Base-by-base conservation (phyloP, 2,888 invertebrate genomes). In the Chloroclystis v-ata region DNA sequence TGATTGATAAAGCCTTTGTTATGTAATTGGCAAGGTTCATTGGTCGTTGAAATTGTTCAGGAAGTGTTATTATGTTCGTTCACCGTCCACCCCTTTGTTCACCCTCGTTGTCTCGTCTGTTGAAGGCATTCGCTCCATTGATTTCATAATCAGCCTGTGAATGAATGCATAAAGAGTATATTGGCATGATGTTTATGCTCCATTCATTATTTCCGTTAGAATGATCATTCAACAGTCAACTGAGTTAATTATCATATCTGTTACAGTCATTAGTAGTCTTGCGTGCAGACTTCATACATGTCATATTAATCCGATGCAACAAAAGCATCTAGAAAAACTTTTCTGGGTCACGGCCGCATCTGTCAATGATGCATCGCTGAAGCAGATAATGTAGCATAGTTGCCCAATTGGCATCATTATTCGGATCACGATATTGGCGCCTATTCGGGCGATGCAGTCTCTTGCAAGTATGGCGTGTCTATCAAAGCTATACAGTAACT, bases 31-130 rank as follows among this genome's bases (percentile, higher is more conserved):
- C 60, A 47, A 52, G 61, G 63, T 69, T 73, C 65, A 73, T 55
- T 69, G 63, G 57, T 60, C 59, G 63, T 59, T 56, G 58, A 73
- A 64, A 71, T 16, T n/a, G 65, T 66, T 64, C 70, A 65, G 69
- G 69, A 76, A 78, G 72, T 78, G 80, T 75, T 79, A 70, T 75
- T 75, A 68, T 72, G 60, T 56, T 57, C 67, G 60, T 56, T 57
- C 67, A 59, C 59, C 69, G 57, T 56, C 56, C 67, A 63, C 63
- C 70, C 75, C 74, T 75, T 75, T 78, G 69, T 74, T 62, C 64
- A 59, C 58, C 57, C 65, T 64, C 57, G 54, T 52, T 50, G 61
- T 59, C 65, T 69, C 63, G 67, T 65, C 65, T 69, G 74, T 68
- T 63, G 66, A 59, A 56, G 57, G 59, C 60, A 62, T 70, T 62